Percentiles rank a stretch among this genome's conserved stretches.
These are phyloP conservation scores for Datnioides undecimradiatus DNA, from an alignment of 2,113 vertebrate species.

Conservation along the genomic window DNA sequence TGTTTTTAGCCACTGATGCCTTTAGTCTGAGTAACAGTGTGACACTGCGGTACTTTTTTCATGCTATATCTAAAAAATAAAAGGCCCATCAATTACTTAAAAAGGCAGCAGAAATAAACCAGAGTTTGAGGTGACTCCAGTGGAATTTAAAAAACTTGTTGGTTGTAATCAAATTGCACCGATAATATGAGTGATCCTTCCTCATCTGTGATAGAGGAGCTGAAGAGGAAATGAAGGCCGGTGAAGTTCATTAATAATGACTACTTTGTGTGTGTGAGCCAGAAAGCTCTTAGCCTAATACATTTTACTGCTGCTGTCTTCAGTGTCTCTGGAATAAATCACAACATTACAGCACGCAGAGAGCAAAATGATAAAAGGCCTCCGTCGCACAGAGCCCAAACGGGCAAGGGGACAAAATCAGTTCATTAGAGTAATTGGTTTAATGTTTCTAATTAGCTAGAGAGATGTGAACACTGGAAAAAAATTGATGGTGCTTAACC, in stretches of 20 bases:
- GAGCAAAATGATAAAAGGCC: conserved; percentile 53
- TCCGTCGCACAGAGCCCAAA: conserved; percentile 41
- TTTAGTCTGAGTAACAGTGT: conserved; percentile 6
- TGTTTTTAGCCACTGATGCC: neutral
- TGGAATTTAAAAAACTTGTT: neutral
- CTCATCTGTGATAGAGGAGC: conserved; percentile 37
- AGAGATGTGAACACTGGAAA: conserved; percentile 57
- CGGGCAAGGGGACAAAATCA: conserved; percentile 40
- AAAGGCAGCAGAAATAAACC: neutral
- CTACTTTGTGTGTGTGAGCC: conserved; percentile 66
- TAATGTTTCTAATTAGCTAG: conserved; percentile 67
- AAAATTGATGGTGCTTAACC: conserved; percentile 39
- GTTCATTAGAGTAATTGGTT: conserved; percentile 77
- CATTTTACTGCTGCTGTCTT: conserved; percentile 63
- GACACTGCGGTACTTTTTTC: neutral
- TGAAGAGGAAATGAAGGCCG: conserved; percentile 51
- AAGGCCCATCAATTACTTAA: neutral
- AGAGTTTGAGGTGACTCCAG: rapidly evolving
- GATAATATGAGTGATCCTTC: neutral
- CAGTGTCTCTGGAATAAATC: conserved; percentile 74
- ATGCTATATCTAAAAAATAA: neutral
- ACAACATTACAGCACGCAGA: conserved; percentile 56
- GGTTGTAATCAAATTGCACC: conserved; percentile 1
- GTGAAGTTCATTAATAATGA: conserved; percentile 70
- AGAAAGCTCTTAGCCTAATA: conserved; percentile 75